Evolutionary conservation across 1,140 invertebrate genomes (phyloP), one percentile per base, ranked within the genome.

Genomic region (Pachypsylla venusta): DNA sequence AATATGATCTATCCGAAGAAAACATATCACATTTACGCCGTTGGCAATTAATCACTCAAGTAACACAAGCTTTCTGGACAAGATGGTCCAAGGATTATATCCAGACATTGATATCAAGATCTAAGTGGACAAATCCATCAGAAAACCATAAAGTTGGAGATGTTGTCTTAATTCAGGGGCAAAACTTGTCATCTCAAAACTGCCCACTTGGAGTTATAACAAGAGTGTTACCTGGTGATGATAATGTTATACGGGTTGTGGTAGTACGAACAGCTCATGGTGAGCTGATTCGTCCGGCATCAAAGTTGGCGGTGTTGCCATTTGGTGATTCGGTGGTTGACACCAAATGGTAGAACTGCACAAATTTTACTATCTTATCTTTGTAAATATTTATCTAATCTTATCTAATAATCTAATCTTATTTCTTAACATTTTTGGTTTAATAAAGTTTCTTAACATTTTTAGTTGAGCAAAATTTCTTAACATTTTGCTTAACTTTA

Each of bases 41-140:
- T 56, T 74, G 69, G 70, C 35, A 63, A n/a, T 60, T 4, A 63
- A 60, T 55, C 59, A 65, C 60, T 2, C 30, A 24, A 14, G 10
- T 39, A 3, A 30, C 24, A 2, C 55, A 64, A 30, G 20, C 42
- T 2, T 42, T 68, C n/a, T 73, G n/a, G n/a, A n/a, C n/a, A n/a
- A n/a, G n/a, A n/a, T n/a, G 70, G 67, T 62, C 56, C 1, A 55
- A 55, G 1, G 69, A 73, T 25, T 73, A 73, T 57, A 60, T 66
- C 1, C 30, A 60, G 20, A 48, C 67, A 35, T 27, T 71, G 39
- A 68, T 70, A 58, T 59, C 61, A 53, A 25, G 66, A 4, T 25
- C 57, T n/a, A 70, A 70, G 59, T 70, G 66, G 67, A 57, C 39
- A 10, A 22, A 13, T 19, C 14, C 20, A 39, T 12, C n/a, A 2